Evolutionary conservation across 2,113 vertebrate species (phyloP), one percentile per base, ranked within the genome.

Genomic region (Saguinus midas): DNA sequence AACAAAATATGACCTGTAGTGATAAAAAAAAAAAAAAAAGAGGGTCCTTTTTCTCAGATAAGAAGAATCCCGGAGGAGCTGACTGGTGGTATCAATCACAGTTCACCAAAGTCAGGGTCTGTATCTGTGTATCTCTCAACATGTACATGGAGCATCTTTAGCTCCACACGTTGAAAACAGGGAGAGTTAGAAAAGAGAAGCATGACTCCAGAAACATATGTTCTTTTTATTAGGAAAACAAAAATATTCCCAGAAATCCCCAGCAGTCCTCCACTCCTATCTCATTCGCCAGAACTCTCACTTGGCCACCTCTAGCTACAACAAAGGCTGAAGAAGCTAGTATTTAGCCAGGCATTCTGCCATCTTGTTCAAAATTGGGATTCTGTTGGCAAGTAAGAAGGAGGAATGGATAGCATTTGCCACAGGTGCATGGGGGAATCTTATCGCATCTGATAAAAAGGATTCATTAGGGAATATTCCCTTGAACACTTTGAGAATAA

Each of bases 361-460:
- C 85, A 93, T 96, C 21, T 40, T 64, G 6, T 80, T 89, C 72
- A 89, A 76, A 93, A 89, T 9, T 82, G 43, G 43, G 52, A 92
- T 90, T 94, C 91, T 81, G 50, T 75, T 96, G 90, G 91, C 80
- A 94, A 90, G 32, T 6, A 94, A 81, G 43, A 61, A 88, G 80
- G 18, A 94, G 37, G 52, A 80, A 80, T 87, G 43, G 52, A 35
- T 40, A 43, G 37, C 90, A 48, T 89, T 86, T 96, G 55, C 70
- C 68, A 92, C 96, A 97, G 97, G 93, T 97, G 92, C 61, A 40
- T 12, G 11, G 37, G 32, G 32, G 43, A 87, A 93, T 84, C 73
- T 91, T 66, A 68, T 16, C 79, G 89, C 40, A 55, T 79, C 50
- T 66, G 70, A 97, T 90, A 78, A 90, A 91, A 95, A 21, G 86